Evolutionary conservation across 2,113 vertebrate genomes (phyloP), one percentile per base, ranked within the genome.

Genomic region (Macquaria ambigua): DNA sequence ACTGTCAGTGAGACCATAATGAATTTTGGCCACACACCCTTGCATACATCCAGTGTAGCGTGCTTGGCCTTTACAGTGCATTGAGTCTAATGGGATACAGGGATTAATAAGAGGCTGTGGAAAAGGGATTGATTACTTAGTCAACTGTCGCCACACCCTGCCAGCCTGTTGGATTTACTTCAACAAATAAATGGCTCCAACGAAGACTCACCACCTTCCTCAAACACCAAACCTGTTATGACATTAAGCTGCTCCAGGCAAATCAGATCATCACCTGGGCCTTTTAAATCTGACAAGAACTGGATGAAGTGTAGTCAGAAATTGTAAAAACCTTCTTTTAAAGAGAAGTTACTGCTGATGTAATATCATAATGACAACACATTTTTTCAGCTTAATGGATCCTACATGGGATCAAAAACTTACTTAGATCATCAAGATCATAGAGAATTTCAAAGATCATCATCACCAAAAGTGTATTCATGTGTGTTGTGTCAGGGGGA

Each of bases 211-310:
- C 92, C 93, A 48, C 94, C 94, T 91, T 95, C 91, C 85, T 89
- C 93, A 95, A 95, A 96, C 93, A 95, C 74, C 76, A 86, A 90
- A 94, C 90, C 93, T 93, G 93, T 93, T 93, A 85, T 76, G 74
- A 77, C 74, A 52, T 92, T 83, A 93, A 93, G 83, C 88, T 78
- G 90, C 93, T 93, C 11, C 20, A 84, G 91, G 93, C 93, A 95
- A 95, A 95, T 95, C 94, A 93, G 71, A 94, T 91, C 92, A 83
- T 90, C 75, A 85, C 62, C 34, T 78, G 46, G 46, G 50, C 56
- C 85, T 77, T 67, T 85, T 74, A 91, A 94, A 94, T 94, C 90
- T 93, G 87, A 91, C 82, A 70, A 48, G 62, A 76, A 74, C 63
- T 5, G 12, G 23, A 66, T 55, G 31, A 73, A 55, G 55, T 50